Conservation (phyloP, 2,797 vertebrate genomes). For the Phrynocephalus vlangalii region DNA sequence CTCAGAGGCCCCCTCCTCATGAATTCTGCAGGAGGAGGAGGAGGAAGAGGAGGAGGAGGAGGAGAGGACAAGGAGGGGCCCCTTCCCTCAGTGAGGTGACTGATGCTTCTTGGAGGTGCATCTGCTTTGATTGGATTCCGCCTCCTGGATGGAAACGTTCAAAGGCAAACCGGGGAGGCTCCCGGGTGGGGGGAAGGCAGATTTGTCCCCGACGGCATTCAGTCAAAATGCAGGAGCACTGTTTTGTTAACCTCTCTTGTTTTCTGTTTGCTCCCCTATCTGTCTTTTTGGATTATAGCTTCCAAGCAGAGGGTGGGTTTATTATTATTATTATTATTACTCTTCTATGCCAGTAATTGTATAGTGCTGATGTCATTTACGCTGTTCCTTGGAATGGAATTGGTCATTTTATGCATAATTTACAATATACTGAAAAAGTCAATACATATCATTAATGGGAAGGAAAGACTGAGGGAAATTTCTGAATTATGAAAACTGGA, state of each 20-base stretch:
- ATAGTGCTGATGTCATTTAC: background rate
- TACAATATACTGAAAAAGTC: conserved; percentile 52
- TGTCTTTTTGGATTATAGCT: background rate
- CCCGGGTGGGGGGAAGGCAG: background rate
- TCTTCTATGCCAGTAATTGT: background rate
- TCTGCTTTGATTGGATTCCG: background rate
- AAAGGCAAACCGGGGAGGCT: background rate
- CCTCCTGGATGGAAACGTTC: conserved; percentile 1
- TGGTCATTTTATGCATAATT: conserved; percentile 67
- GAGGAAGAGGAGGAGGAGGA: background rate
- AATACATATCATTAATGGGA: conserved; percentile 48
- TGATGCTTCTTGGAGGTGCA: background rate
- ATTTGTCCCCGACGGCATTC: accelerated
- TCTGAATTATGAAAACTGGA: conserved; percentile 22
- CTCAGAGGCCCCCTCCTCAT: background rate
- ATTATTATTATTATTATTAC: too few species aligned
- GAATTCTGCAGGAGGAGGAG: accelerated
- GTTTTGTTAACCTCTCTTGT: background rate
- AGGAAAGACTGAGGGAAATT: conserved; percentile 26
- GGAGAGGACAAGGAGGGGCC: too few species aligned
- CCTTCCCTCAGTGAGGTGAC: background rate
- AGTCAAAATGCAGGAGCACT: background rate
- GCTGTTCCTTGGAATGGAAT: conserved; percentile 16
- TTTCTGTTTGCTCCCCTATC: background rate
- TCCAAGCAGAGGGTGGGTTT: background rate